Percentiles rank a stretch among this genome's conserved stretches.
Evolutionary conservation across 2,888 invertebrate genomes (phyloP).

Genomic region (Leuctra nigra): DNA sequence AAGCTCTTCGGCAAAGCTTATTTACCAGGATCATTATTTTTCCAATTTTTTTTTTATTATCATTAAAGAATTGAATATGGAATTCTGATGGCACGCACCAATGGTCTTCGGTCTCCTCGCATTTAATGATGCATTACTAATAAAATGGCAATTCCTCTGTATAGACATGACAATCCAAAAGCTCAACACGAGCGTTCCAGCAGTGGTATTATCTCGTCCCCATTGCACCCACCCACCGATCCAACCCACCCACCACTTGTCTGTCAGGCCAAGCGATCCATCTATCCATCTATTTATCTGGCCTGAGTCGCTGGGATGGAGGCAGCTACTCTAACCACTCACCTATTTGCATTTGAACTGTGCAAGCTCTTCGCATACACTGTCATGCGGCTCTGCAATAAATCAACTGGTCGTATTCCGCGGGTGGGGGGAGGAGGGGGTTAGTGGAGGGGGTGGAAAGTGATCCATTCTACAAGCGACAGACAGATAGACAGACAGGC

Average conservation of each 20-base stretch:
- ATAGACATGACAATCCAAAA: conserved; percentile 16
- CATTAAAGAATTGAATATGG: not conserved
- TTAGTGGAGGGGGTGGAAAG: conserved; percentile 15
- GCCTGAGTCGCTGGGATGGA: not conserved
- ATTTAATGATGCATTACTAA: conserved; percentile 17
- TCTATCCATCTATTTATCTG: not conserved
- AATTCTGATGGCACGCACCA: no score
- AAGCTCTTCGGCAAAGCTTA: no score
- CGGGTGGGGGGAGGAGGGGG: conserved; percentile 1
- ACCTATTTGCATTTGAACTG: conserved; percentile 27
- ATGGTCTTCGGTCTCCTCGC: conserved; percentile 6
- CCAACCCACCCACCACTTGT: conserved; percentile 1
- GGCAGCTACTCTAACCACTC: not conserved
- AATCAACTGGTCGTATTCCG: conserved; percentile 20
- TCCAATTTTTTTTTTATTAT: no score
- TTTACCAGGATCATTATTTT: no score
- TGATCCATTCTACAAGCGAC: conserved; percentile 23
- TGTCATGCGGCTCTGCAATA: conserved; percentile 23
- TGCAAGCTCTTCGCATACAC: conserved; percentile 9
- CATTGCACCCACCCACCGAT: not conserved
- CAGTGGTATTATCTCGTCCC: no score
- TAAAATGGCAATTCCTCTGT: not conserved
- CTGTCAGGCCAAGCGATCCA: not conserved
- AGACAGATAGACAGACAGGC: conserved; percentile 8
- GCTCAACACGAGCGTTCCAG: not conserved